phyloP scores from a whole-genome alignment of 2,888 invertebrate genomes.

The Neocrepidodera transversa region DNA sequence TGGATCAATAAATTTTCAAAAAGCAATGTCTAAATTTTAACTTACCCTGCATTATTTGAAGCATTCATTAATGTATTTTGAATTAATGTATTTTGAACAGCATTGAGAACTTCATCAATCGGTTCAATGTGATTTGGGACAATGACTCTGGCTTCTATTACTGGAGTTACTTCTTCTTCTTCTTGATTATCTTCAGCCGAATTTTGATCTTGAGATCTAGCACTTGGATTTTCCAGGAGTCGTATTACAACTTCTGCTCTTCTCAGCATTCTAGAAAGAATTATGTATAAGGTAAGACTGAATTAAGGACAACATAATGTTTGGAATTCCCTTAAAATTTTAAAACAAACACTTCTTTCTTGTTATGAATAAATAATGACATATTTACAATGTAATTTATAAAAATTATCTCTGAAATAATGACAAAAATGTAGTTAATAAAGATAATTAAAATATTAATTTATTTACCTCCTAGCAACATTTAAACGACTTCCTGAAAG shows the following conservation, averaged over 20 bases:
- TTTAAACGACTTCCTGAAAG: slow-evolving; percentile 63
- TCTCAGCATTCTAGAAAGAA: slow-evolving; percentile 59
- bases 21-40: background rate
- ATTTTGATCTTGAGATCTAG: slow-evolving; percentile 46
- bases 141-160: slow-evolving; percentile 59
- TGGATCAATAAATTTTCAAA: background rate
- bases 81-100: slow-evolving; percentile 53
- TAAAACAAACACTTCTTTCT: too few species aligned
- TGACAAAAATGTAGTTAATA: too few species aligned
- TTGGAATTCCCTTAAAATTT: too few species aligned
- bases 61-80: slow-evolving; percentile 52
- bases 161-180: slow-evolving; percentile 58
- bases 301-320: too few species aligned
- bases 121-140: slow-evolving; percentile 54
- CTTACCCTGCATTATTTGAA: slow-evolving; percentile 43
- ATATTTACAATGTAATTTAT: too few species aligned
- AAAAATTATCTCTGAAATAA: too few species aligned
- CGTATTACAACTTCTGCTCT: slow-evolving; percentile 61
- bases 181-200: slow-evolving; percentile 54
- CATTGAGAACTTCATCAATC: slow-evolving; percentile 54
- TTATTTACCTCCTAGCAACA: slow-evolving; percentile 59
- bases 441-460: too few species aligned
- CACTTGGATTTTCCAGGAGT: slow-evolving; percentile 59
- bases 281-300: too few species aligned
- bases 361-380: too few species aligned